Percentiles rank a stretch among this genome's conserved stretches.
Evolutionary conservation across 2,888 invertebrate genomes (phyloP).

Genomic region (Phaedon cochleariae): DNA sequence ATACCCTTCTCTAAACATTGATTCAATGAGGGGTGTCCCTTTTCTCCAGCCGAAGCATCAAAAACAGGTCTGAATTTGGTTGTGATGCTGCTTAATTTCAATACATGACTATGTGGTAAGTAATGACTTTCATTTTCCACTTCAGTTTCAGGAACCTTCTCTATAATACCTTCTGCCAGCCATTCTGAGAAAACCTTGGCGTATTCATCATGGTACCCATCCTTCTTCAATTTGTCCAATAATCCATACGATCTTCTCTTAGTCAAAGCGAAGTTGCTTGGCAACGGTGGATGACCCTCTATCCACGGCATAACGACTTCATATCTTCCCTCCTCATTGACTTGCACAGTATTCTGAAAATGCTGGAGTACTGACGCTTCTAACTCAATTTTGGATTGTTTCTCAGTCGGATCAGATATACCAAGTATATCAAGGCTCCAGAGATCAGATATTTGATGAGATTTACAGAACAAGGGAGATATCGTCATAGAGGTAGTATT

Average conservation of each 20-base stretch:
- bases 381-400: neutral
- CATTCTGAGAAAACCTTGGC: neutral
- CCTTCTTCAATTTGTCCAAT: neutral
- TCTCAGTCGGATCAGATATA: neutral
- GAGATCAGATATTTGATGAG: neutral
- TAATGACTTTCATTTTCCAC: constrained; percentile 26
- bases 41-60: constrained; percentile 44
- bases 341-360: neutral
- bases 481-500: neutral
- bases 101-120: constrained; percentile 46
- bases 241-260: constrained; percentile 14
- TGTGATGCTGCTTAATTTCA: constrained; percentile 41
- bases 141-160: constrained; percentile 1
- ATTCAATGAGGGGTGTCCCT: neutral
- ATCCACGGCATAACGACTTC: too few species aligned
- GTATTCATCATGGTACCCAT: neutral
- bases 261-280: constrained; percentile 18
- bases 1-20: constrained; percentile 48
- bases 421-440: constrained; percentile 6
- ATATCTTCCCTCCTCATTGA: constrained; percentile 22
- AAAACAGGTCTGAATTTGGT: constrained; percentile 50
- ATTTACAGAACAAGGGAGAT: too few species aligned
- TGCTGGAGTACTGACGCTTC: neutral
- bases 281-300: constrained; percentile 5
- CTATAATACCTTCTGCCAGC: neutral